Base-by-base conservation (phyloP, 2,888 invertebrate genomes). In the Leptothorax acervorum region DNA sequence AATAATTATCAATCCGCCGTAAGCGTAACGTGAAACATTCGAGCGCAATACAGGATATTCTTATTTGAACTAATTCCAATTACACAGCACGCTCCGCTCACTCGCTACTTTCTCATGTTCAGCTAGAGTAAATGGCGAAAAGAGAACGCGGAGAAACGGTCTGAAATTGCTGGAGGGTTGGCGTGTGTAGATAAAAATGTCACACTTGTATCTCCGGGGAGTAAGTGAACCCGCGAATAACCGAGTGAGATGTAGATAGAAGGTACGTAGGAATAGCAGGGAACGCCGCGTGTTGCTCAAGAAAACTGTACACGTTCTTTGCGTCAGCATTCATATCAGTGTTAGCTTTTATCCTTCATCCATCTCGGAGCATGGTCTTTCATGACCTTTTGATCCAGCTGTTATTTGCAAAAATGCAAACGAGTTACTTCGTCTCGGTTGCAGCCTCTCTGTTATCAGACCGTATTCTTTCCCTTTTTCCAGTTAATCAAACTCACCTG, bases 181-280 rank as follows among this genome's bases (percentile, higher is more conserved):
- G 85, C 74, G 86, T 70, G 78, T 84, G 78, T 84, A 88, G 90
- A 92, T 92, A 92, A 92, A 92, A 92, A 92, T 92, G 90, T 92
- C 92, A 91, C 91, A 86, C 91, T 90, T 85, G 87, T 90, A 86
- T 90, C 90, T 87, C 89, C 76, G 70, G 90, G 89, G 92, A 91
- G 88, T 88, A 87, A 88, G 89, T 85, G 87, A 86, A 85, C 82
- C 86, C 84, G 70, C 79, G 82, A 86, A 87, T 87, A 86, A 88
- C 89, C 79, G 84, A 85, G 85, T 68, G 86, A 90, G 88, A 91
- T 87, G 90, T 90, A 90, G 92, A 92, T 90, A 87, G 86, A 89
- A 85, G 81, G 83, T 79, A 78, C 71, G 78, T 62, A 65, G 88
- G 84, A 81, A 85, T 73, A 86, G 83, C 79, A 39, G 83, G 70